Conservation (phyloP, 2,888 invertebrate species). For the Phyllotreta striolata region DNA sequence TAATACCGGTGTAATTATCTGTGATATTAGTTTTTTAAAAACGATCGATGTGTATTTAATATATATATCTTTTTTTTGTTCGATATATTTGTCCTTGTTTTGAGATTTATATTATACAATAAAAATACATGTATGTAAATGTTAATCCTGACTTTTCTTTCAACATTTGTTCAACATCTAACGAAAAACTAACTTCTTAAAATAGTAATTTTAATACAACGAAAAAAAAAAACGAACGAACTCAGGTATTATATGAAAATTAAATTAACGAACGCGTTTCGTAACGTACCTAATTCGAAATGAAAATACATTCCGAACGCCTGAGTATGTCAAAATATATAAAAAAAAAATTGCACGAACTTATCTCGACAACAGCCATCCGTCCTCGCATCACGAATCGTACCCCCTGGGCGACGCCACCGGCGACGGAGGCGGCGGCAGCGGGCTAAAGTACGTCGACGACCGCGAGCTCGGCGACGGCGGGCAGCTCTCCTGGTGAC, state of each 20-base stretch:
- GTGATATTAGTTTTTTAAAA: constrained; percentile 27
- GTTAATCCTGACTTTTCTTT: neutral
- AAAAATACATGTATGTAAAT: constrained; percentile 15
- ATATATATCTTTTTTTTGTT: constrained; percentile 15
- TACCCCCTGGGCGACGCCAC: constrained; percentile 68
- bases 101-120: constrained; percentile 17
- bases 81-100: constrained; percentile 13
- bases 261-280: constrained; percentile 3
- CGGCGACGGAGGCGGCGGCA: constrained; percentile 88
- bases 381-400: constrained; percentile 50
- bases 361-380: neutral
- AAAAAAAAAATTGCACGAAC: constrained; percentile 14
- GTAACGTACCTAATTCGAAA: neutral
- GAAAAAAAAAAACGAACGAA: neutral
- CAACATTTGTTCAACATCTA: too few relatives aligned
- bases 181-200: too few relatives aligned
- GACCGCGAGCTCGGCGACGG: constrained; percentile 77
- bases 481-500: constrained; percentile 76
- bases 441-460: constrained; percentile 79
- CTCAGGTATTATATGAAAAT: neutral
- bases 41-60: constrained; percentile 30
- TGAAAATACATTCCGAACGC: neutral
- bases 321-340: neutral
- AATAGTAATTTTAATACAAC: neutral
- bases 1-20: constrained; percentile 25